Conservation (phyloP, 2,888 invertebrate genomes). For the Eucera pruinosa region DNA sequence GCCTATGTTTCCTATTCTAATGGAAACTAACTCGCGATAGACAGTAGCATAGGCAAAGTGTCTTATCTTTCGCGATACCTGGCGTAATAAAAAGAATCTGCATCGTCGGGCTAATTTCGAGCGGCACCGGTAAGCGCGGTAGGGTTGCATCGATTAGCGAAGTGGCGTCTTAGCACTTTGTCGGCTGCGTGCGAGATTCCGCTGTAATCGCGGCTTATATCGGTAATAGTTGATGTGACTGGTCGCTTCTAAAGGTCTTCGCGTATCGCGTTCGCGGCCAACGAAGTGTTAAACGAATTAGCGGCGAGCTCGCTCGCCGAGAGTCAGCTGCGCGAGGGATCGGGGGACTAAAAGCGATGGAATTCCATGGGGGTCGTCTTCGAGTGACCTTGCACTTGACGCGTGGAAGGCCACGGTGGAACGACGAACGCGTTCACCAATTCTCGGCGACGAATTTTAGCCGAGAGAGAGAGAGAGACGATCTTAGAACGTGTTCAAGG, state of each 20-base stretch:
- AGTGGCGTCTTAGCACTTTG: background rate
- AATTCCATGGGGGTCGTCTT: slow-evolving; percentile 18
- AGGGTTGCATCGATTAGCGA: background rate
- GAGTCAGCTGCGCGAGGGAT: too few species aligned
- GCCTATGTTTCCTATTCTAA: too few species aligned
- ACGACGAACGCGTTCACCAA: slow-evolving; percentile 1
- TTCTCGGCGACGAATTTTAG: slow-evolving; percentile 34
- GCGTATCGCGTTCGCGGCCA: background rate
- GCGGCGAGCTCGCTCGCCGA: too few species aligned
- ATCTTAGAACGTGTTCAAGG: slow-evolving; percentile 61
- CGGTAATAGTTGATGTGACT: background rate
- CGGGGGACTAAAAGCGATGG: background rate
- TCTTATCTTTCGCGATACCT: too few species aligned
- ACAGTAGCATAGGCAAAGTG: too few species aligned
- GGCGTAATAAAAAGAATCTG: too few species aligned
- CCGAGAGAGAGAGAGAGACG: too few species aligned
- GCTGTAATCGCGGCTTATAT: background rate
- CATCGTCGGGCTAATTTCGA: too few species aligned
- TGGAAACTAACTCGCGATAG: too few species aligned
- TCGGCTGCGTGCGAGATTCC: background rate
- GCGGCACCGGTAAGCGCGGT: too few species aligned
- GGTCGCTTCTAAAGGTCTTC: background rate
- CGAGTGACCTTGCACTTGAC: slow-evolving; percentile 51
- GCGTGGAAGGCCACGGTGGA: slow-evolving; percentile 20
- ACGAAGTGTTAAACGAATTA: background rate